A percentile compares a stretch with the other conserved stretches of the same genome.
Conservation (phyloP, 2,888 invertebrate species). For the Phorcus lineatus region DNA sequence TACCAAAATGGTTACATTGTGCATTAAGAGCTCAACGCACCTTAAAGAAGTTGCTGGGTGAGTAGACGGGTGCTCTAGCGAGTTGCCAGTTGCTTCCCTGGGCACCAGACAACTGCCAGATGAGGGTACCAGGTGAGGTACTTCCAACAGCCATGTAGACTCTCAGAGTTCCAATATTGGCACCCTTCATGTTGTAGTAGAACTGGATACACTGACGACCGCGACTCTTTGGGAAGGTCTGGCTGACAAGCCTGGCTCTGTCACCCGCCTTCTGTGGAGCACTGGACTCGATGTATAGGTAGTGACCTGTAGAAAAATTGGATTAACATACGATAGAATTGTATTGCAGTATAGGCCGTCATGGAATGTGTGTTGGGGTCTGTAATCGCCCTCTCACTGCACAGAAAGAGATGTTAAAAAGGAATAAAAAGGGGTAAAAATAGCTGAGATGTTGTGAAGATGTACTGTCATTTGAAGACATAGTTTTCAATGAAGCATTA, state of each 20-base stretch:
- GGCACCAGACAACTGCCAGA: conserved; percentile 56
- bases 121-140: conserved; percentile 28
- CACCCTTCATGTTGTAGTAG: conserved; percentile 70
- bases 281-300: conserved; percentile 67
- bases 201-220: conserved; percentile 57
- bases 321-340: too few relatives aligned
- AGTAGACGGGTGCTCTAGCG: conserved; percentile 46
- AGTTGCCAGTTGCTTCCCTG: conserved; percentile 53
- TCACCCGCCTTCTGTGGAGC: conserved; percentile 51
- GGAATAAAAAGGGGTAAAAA: too few relatives aligned
- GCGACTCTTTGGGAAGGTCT: conserved; percentile 43
- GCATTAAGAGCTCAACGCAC: conserved; percentile 25
- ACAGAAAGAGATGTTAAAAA: too few relatives aligned
- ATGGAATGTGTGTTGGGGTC: too few relatives aligned
- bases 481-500: too few relatives aligned
- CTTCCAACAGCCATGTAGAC: conserved; percentile 43
- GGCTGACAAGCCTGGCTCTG: conserved; percentile 58
- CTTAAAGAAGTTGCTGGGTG: conserved; percentile 39
- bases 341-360: too few relatives aligned
- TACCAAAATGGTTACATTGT: too few relatives aligned
- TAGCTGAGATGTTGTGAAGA: too few relatives aligned
- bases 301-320: conserved; percentile 51
- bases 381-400: too few relatives aligned
- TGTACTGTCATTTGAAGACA: too few relatives aligned
- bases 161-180: conserved; percentile 57